Conservation (phyloP, 2,113 vertebrate species). For the Zosterops japonicus region DNA sequence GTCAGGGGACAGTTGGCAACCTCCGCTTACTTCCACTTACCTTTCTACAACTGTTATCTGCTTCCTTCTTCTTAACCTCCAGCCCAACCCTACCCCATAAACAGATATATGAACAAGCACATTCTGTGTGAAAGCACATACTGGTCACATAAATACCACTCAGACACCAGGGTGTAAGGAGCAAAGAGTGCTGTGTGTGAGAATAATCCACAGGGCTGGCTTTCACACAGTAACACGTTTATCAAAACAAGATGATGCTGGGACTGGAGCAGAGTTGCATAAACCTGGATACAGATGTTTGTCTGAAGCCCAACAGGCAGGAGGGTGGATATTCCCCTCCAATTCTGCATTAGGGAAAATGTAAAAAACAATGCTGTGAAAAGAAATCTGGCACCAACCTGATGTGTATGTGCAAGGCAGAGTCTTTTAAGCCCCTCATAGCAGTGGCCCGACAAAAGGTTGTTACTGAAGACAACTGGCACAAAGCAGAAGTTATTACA, state of each 20-base stretch:
- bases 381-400: not conserved
- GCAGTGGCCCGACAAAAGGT: no score
- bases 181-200: not conserved
- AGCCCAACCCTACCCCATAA: not conserved
- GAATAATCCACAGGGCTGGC: fast-evolving
- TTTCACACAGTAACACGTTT: not conserved
- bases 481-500: not conserved
- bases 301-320: fast-evolving
- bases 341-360: not conserved
- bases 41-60: not conserved
- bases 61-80: not conserved
- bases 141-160: not conserved
- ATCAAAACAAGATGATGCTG: not conserved
- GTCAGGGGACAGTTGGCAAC: not conserved
- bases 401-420: not conserved
- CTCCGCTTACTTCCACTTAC: not conserved
- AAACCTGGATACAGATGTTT: not conserved
- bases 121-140: fast-evolving
- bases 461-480: not conserved
- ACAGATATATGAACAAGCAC: not conserved
- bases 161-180: not conserved
- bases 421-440: not conserved
- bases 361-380: not conserved
- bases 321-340: not conserved
- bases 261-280: not conserved